These are phyloP conservation scores for Melikaiella ostensackeni DNA, from an alignment of 2,888 invertebrate species.

Conservation along the genomic window DNA sequence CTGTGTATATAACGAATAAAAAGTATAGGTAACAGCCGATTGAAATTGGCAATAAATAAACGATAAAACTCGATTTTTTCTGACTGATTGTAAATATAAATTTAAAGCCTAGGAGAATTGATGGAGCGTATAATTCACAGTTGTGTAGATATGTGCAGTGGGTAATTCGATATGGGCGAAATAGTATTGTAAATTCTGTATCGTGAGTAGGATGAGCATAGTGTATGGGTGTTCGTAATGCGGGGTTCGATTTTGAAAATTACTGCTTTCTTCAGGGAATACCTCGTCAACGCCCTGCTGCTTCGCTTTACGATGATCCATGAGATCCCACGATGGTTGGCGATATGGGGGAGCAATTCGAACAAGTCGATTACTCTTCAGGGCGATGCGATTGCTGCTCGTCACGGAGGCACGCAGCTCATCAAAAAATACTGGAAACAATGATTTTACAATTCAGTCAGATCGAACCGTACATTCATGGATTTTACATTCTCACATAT, in stretches of 20 bases:
- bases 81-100: neutral
- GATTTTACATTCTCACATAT: neutral
- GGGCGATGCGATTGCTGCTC: slow-evolving; percentile 30
- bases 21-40: neutral
- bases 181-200: slow-evolving; percentile 26
- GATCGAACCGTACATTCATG: neutral
- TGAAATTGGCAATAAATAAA: neutral
- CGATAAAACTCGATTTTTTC: neutral
- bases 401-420: slow-evolving; percentile 35
- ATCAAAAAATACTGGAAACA: slow-evolving; percentile 26
- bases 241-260: slow-evolving; percentile 38
- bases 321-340: slow-evolving; percentile 35
- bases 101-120: slow-evolving; percentile 1
- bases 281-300: slow-evolving; percentile 33
- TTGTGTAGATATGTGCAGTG: slow-evolving; percentile 10
- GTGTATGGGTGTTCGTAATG: slow-evolving; percentile 33
- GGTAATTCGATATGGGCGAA: slow-evolving; percentile 12
- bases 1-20: too few species aligned
- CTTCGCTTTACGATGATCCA: slow-evolving; percentile 35
- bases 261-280: slow-evolving; percentile 38
- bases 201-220: slow-evolving; percentile 21
- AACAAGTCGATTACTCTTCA: slow-evolving; percentile 34
- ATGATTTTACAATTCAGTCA: slow-evolving; percentile 11
- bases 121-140: slow-evolving; percentile 19
- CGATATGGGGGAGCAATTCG: slow-evolving; percentile 31